Percentiles rank a stretch among this genome's conserved stretches.
These are phyloP conservation scores for Isurus oxyrinchus DNA, from an alignment of 2,113 vertebrate species.

Conservation along the genomic window DNA sequence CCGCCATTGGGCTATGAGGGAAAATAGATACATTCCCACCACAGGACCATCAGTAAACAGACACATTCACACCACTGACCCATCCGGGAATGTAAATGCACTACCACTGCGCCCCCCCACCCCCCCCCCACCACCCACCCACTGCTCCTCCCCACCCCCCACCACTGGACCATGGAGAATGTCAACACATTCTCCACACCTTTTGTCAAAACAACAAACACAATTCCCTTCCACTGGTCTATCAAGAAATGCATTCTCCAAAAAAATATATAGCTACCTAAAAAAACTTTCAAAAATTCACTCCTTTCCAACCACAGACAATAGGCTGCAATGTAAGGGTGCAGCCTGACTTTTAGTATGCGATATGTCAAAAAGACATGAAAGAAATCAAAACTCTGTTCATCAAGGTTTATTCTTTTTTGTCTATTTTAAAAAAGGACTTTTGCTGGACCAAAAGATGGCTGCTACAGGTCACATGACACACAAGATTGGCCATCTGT, in stretches of 20 bases:
- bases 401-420: too few relatives aligned
- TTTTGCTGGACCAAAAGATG: too few relatives aligned
- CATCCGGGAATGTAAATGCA: not conserved
- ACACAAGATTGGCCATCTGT: too few relatives aligned
- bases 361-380: too few relatives aligned
- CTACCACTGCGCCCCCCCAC: not conserved
- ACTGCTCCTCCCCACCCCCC: too few relatives aligned
- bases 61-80: not conserved
- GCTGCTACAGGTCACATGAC: too few relatives aligned
- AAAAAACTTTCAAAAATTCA: not conserved
- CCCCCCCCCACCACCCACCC: too few relatives aligned
- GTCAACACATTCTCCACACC: not conserved
- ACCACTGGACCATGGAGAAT: not conserved
- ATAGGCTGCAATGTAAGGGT: not conserved
- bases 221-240: not conserved
- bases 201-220: not conserved
- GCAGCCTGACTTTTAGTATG: not conserved
- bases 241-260: not conserved
- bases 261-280: not conserved
- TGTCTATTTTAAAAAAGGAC: too few relatives aligned
- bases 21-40: not conserved
- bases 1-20: not conserved
- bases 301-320: not conserved
- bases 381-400: too few relatives aligned
- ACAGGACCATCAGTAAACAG: not conserved